Base-by-base conservation (phyloP, 1,140 invertebrate species). In the Trichoplusia ni region DNA sequence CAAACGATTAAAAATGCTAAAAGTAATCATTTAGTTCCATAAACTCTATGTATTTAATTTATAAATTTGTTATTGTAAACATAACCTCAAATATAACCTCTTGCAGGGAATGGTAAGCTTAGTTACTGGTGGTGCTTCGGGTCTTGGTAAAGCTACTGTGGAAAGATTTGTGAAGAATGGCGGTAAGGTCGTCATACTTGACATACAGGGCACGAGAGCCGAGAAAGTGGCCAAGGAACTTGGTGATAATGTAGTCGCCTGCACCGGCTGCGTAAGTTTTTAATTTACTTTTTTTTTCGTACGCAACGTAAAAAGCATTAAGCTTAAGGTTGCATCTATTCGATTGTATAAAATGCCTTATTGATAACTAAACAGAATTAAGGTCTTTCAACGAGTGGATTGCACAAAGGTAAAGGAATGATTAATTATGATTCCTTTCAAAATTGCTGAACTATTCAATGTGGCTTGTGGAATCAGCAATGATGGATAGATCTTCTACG, bases 121-220 rank as follows among this genome's bases (percentile, higher is more conserved):
- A 40, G 96, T 99, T n/a, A 99, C 98, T 67, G 98, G 98, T 31
- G 98, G 97, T 62, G 97, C 96, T 5, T 99, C 98, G 38, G 98
- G 98, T 21, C 87, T 99, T 29, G 98, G 98, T 0, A 93, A 94
- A 81, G 98, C 96, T 9, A 97, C 97, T 29, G 97, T 95, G 6
- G 94, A 98, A 83, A 91, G 95, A 70, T 93, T 99, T 62, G 92
- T 95, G 0, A 92, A 93, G 63, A 92, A 96, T 87, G 98, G 98
- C 5, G 94, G 94, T 7, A 95, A 94, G 83, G 97, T 98, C n/a
- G 94, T 97, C 5, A 92, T 98, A 19, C 96, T 95, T 73, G 99
- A 99, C 92, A 91, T 99, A 46, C 95, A 96, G 7, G 92, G 84
- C n/a, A 98, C 98, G 0, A 93, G 96, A 84, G 98, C 79, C 0